A percentile compares a stretch with the other conserved stretches of the same genome.
phyloP scores from a whole-genome alignment of 1,140 invertebrate genomes.

The Drosophila willistoni region DNA sequence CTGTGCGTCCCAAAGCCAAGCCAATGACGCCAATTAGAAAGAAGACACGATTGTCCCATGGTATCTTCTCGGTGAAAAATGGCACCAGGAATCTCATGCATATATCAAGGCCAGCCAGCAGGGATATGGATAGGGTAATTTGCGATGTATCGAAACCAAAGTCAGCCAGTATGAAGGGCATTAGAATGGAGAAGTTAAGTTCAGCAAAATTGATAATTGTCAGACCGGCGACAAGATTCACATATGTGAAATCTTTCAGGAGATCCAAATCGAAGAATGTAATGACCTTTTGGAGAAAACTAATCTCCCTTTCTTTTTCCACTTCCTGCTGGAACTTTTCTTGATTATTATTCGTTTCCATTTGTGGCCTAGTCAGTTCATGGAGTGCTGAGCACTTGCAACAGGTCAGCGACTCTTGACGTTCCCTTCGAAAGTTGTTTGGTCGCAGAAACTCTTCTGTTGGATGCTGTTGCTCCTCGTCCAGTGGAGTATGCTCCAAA shows the following conservation, averaged over 20 bases:
- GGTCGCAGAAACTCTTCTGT: conserved; percentile 57
- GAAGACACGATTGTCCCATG: conserved; percentile 87
- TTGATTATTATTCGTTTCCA: conserved; percentile 23
- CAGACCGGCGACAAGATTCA: conserved; percentile 88
- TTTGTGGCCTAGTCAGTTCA: conserved; percentile 19
- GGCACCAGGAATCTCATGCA: conserved; percentile 86
- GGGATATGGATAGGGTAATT: conserved; percentile 86
- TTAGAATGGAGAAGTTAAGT: conserved; percentile 88
- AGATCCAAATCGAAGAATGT: conserved; percentile 88
- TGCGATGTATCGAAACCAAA: conserved; percentile 85
- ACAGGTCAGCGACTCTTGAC: conserved; percentile 54
- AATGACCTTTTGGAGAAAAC: conserved; percentile 84
- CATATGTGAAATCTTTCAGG: conserved; percentile 86
- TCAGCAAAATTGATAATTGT: conserved; percentile 88
- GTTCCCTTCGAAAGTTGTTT: conserved; percentile 74
- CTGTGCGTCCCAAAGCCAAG: conserved; percentile 86
- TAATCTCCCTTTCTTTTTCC: conserved; percentile 61
- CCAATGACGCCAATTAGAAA: conserved; percentile 87
- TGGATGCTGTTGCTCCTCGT: conserved; percentile 49
- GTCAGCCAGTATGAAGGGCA: conserved; percentile 87
- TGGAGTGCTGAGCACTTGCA: conserved; percentile 68
- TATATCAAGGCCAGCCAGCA: conserved; percentile 86
- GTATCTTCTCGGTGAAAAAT: conserved; percentile 86
- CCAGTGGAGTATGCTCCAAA: conserved; percentile 62
- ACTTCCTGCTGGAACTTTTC: conserved; percentile 7